Evolutionary conservation across 2,797 vertebrate genomes (phyloP).

Genomic region (Microtus obscurus): DNA sequence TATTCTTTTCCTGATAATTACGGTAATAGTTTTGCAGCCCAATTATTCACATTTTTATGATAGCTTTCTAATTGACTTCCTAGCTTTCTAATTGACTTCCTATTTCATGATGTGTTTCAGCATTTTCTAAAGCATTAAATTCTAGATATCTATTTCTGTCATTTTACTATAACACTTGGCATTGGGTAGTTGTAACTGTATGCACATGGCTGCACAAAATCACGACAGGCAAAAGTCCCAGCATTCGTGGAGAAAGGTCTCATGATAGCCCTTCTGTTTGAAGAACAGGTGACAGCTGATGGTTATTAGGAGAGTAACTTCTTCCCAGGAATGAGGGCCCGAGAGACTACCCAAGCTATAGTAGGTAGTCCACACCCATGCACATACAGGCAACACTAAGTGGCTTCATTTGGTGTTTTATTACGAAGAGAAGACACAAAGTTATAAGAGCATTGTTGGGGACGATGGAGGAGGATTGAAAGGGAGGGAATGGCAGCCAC

Average conservation of each 20-base stretch:
- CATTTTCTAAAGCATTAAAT: background rate
- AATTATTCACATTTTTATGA: slow-evolving; percentile 37
- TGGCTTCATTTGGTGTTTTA: background rate
- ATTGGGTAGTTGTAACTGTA: background rate
- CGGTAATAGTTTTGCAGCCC: background rate
- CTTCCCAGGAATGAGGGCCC: background rate
- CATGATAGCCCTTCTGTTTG: background rate
- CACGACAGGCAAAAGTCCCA: background rate
- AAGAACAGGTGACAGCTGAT: background rate
- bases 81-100: slow-evolving; percentile 28
- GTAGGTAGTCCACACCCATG: background rate
- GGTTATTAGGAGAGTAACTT: background rate
- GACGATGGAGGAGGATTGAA: background rate
- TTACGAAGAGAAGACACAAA: background rate
- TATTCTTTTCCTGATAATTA: slow-evolving; percentile 18
- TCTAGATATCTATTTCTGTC: background rate
- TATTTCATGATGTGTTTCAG: slow-evolving; percentile 3
- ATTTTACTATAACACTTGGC: background rate
- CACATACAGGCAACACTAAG: background rate
- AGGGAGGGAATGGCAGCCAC: background rate
- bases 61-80: slow-evolving; percentile 35
- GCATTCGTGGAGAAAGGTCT: background rate
- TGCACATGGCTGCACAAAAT: background rate
- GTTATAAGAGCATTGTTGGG: background rate
- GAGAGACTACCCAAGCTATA: background rate